Conservation (phyloP, 2,797 vertebrate species). For the Sebastes goodei region DNA sequence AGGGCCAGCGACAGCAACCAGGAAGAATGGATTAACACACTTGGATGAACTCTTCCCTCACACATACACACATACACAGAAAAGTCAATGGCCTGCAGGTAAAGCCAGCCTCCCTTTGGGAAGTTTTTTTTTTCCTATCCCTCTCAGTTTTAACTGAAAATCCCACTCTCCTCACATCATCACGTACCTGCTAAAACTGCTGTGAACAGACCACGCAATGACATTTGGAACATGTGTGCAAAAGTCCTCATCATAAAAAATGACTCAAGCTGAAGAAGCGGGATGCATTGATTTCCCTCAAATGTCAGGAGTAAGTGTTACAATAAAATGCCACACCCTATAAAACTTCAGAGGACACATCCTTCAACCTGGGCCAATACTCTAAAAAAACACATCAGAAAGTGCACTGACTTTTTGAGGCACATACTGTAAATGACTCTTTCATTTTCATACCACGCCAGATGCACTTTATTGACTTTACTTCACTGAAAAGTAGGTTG, state of each 20-base stretch:
- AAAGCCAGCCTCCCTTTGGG: conserved; percentile 1
- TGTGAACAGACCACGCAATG: conserved; percentile 39
- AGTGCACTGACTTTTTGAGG: neutral
- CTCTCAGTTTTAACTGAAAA: conserved; percentile 29
- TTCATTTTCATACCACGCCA: neutral
- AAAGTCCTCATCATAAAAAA: conserved; percentile 44
- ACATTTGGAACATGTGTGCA: conserved; percentile 59
- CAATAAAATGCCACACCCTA: conserved; percentile 37
- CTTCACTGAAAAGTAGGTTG: neutral
- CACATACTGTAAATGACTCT: neutral
- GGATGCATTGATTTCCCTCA: conserved; percentile 58
- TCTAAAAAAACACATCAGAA: neutral
- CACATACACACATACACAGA: neutral
- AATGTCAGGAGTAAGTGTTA: conserved; percentile 65
- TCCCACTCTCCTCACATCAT: conserved; percentile 27
- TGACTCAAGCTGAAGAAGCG: conserved; percentile 12
- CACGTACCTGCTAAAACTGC: conserved; percentile 23
- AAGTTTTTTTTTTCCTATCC: neutral
- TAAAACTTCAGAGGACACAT: conserved; percentile 29
- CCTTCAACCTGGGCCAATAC: conserved; percentile 2
- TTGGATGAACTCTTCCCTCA: conserved; percentile 43
- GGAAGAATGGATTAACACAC: conserved; percentile 74
- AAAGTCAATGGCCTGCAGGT: conserved; percentile 25
- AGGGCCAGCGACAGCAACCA: conserved; percentile 59
- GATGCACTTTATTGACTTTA: neutral